These are phyloP conservation scores for Myotis lucifugus DNA, from an alignment of 2,113 vertebrate species.

Conservation along the genomic window DNA sequence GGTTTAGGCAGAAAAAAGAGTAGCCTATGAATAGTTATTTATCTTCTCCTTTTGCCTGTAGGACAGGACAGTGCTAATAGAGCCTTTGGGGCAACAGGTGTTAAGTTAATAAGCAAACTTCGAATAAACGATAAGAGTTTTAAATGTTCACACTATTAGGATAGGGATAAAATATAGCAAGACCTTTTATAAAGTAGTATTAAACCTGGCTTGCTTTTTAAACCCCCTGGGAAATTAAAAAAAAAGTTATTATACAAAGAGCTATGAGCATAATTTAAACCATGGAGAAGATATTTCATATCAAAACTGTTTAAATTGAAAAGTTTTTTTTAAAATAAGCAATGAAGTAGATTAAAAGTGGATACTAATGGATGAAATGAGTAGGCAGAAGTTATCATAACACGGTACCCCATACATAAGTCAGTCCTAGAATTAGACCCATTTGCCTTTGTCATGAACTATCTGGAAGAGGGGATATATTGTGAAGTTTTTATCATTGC, in stretches of 20 bases:
- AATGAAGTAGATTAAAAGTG: background rate
- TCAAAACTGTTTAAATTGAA: background rate
- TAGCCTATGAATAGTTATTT: background rate
- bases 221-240: background rate
- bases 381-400: background rate
- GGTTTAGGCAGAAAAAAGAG: background rate
- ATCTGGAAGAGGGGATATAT: background rate
- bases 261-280: background rate
- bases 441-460: background rate
- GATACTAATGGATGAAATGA: background rate
- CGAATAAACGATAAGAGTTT: background rate
- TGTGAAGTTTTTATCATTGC: background rate
- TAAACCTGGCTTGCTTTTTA: background rate
- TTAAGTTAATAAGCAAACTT: background rate
- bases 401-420: background rate
- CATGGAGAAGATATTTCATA: background rate
- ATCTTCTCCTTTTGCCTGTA: background rate
- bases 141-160: background rate
- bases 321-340: background rate
- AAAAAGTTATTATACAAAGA: background rate
- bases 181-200: background rate
- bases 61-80: background rate
- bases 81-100: background rate
- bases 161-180: background rate
- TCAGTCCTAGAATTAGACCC: background rate